These are phyloP conservation scores for Holothuria scabra DNA, from an alignment of 53 echinoderm and acorn worm species.

Conservation along the genomic window DNA sequence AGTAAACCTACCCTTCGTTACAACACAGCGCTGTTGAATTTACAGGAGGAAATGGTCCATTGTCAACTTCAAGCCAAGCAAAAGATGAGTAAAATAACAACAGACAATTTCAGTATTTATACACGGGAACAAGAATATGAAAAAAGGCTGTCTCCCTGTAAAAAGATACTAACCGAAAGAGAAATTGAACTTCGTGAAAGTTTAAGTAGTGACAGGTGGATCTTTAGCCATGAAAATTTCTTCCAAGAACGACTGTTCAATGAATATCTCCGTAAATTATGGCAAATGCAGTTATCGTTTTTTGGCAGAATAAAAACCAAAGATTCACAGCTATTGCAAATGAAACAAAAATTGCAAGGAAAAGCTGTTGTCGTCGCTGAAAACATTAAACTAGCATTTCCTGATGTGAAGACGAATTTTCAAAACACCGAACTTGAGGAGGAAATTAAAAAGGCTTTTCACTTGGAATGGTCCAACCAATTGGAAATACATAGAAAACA, in stretches of 20 bases:
- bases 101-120: neutral
- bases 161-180: neutral
- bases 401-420: too few relatives aligned
- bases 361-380: neutral
- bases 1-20: neutral
- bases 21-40: neutral
- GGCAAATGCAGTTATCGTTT: neutral
- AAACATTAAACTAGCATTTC: neutral
- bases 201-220: neutral
- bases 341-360: neutral
- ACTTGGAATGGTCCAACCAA: neutral
- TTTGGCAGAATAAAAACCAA: neutral
- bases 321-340: neutral
- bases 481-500: neutral
- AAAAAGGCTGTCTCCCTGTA: neutral
- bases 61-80: slow-evolving; percentile 6
- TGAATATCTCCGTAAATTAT: neutral
- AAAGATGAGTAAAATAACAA: neutral
- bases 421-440: neutral
- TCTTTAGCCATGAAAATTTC: neutral
- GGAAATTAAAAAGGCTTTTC: neutral
- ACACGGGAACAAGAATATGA: neutral
- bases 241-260: neutral
- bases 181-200: neutral
- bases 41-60: slow-evolving; percentile 1